Conservation (phyloP, 2,888 invertebrate species). For the Acronicta leporina region DNA sequence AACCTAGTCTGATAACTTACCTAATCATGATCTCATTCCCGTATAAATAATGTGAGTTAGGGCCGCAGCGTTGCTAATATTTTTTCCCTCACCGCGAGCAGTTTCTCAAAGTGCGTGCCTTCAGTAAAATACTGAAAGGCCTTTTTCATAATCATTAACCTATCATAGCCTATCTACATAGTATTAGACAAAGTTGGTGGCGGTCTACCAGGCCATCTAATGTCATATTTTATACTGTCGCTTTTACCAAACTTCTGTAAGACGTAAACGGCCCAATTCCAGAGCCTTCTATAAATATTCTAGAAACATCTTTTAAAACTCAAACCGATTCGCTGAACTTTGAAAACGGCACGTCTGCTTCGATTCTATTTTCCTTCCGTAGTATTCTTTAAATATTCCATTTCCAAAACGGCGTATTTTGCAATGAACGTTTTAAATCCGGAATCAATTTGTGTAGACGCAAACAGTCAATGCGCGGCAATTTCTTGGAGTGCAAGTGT, state of each 20-base stretch:
- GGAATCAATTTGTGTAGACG: constrained; percentile 30
- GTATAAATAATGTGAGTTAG: too few species aligned
- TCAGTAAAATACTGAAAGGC: too few species aligned
- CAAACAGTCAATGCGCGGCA: constrained; percentile 58
- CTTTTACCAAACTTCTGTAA: constrained; percentile 24
- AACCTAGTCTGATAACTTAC: too few species aligned
- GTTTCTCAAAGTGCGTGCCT: too few species aligned
- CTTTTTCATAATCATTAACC: too few species aligned
- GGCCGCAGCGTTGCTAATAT: too few species aligned
- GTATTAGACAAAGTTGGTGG: too few species aligned
- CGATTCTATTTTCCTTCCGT: constrained; percentile 16
- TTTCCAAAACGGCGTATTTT: constrained; percentile 19
- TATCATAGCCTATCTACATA: too few species aligned
- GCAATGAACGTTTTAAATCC: constrained; percentile 5
- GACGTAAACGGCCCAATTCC: constrained; percentile 27
- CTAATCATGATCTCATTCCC: too few species aligned
- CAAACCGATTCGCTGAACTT: constrained; percentile 28
- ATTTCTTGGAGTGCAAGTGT: constrained; percentile 64
- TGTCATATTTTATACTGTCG: background rate
- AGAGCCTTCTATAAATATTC: constrained; percentile 32
- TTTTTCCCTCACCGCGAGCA: too few species aligned
- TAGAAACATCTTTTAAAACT: constrained; percentile 26
- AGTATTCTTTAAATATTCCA: constrained; percentile 34
- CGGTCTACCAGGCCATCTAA: too few species aligned
- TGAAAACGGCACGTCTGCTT: constrained; percentile 27